These are phyloP conservation scores for Buphagus erythrorhynchus DNA, from an alignment of 2,797 vertebrate species.

Conservation along the genomic window DNA sequence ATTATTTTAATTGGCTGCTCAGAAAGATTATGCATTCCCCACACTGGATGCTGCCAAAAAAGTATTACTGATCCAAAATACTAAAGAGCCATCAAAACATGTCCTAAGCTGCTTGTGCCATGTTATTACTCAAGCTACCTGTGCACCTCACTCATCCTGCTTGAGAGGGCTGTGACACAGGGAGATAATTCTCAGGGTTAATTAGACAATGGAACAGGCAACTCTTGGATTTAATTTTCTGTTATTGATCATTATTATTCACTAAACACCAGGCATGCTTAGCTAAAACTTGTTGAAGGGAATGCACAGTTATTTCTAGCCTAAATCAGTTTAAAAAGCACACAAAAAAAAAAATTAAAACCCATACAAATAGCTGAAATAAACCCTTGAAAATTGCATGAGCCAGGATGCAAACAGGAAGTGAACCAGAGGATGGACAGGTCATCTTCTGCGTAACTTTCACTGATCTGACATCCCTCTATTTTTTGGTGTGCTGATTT, in stretches of 20 bases:
- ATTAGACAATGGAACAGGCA: slow-evolving; percentile 12
- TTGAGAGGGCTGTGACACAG: background rate
- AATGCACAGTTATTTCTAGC: background rate
- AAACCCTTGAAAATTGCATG: background rate
- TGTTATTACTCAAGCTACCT: background rate
- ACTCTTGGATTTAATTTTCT: background rate
- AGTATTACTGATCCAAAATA: slow-evolving; percentile 35
- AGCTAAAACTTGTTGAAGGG: background rate
- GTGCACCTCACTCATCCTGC: background rate
- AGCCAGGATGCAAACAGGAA: background rate
- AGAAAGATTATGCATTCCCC: slow-evolving; percentile 44
- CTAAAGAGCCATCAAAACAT: slow-evolving; percentile 31
- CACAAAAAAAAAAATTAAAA: background rate
- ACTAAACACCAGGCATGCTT: background rate
- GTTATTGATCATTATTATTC: background rate
- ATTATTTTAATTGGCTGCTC: slow-evolving; percentile 73
- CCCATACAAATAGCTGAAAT: background rate
- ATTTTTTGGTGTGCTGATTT: background rate
- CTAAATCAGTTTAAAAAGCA: background rate
- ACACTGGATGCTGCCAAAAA: slow-evolving; percentile 31
- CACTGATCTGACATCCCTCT: background rate
- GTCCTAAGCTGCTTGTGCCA: background rate
- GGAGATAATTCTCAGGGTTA: background rate
- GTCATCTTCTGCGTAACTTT: background rate
- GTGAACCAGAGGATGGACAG: background rate